Evolutionary conservation across 2,888 invertebrate genomes (phyloP).

Genomic region (Shargacucullia verbasci): DNA sequence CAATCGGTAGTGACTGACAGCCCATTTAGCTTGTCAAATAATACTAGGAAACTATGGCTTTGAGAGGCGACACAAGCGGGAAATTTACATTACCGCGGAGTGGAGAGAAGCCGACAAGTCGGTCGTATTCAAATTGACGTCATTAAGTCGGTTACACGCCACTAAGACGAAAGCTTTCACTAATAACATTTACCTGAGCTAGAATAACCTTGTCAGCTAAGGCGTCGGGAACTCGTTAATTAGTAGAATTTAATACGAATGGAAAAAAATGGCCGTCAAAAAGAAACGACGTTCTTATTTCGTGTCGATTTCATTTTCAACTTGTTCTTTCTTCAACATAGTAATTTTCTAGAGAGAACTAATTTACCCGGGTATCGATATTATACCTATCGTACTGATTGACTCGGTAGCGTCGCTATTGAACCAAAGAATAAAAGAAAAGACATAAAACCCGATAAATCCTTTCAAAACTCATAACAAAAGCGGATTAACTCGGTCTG

Average conservation of each 20-base stretch:
- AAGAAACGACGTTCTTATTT: conserved; percentile 4
- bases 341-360: conserved; percentile 14
- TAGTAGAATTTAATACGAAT: conserved; percentile 11
- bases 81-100: conserved; percentile 74
- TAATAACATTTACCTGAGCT: conserved; percentile 55
- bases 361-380: conserved; percentile 22
- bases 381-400: conserved; percentile 46
- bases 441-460: conserved; percentile 71
- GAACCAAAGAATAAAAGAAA: conserved; percentile 65
- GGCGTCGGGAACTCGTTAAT: conserved; percentile 22
- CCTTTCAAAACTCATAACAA: conserved; percentile 78
- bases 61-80: conserved; percentile 65
- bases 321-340: neutral
- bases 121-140: conserved; percentile 79
- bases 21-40: conserved; percentile 75
- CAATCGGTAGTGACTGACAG: conserved; percentile 73
- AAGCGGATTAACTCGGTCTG: conserved; percentile 75
- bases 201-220: conserved; percentile 22
- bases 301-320: neutral
- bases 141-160: conserved; percentile 72
- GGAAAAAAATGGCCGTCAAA: neutral
- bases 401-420: conserved; percentile 61
- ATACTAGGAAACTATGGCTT: conserved; percentile 71
- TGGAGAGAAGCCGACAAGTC: conserved; percentile 70
- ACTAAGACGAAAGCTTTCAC: conserved; percentile 61